Base-by-base conservation (phyloP, 2,797 vertebrate genomes). In the Paedocypris micromegethes region DNA sequence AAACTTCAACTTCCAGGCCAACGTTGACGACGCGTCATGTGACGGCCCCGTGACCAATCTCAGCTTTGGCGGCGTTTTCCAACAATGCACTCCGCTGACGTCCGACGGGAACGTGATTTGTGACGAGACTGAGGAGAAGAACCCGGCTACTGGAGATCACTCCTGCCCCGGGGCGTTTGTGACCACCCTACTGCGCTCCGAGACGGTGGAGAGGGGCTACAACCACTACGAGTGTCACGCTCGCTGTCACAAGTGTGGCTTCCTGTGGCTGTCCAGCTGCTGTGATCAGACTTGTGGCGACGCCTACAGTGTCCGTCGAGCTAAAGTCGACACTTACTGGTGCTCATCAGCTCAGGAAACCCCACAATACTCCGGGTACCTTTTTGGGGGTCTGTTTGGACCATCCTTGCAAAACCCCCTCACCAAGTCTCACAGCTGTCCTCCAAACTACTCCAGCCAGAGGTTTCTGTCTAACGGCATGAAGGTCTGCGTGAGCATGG, bases 1-100 rank as follows among this genome's bases (percentile, higher is more conserved):
- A 68, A 95, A 95, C 81, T 97, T 92, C 68, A 93, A 95, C 79
- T 96, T 94, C 79, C 88, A 95, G 7, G 94, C 93, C 66, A 97
- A 97, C 9, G 9, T 80, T 0, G 91, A 94, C 0, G 93, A 97
- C 0, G 78, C 81, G 2, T 94, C 93, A 3, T 97, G 94, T 0
- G 2, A 89, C 0, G 93, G 91, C 3, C 78, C 86, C 0, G 75
- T 78, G 38, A 88, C 86, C 66, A 97, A 95, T 61, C 91, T 95
- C 58, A 94, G 92, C 72, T 93, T 97, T 0, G 94, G 93, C 0
- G 94, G 94, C 0, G 77, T 90, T 66, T 97, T 90, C 74, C 94
- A 95, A 77, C 3, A 77, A 53, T 97, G 95, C 38, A n/a, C 4
- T 0, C 54, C 70, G 0, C 1, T 90, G 5, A 83, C 75, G 0